phyloP scores from a whole-genome alignment of 2,888 invertebrate species.

The Epistrophella euchroma region DNA sequence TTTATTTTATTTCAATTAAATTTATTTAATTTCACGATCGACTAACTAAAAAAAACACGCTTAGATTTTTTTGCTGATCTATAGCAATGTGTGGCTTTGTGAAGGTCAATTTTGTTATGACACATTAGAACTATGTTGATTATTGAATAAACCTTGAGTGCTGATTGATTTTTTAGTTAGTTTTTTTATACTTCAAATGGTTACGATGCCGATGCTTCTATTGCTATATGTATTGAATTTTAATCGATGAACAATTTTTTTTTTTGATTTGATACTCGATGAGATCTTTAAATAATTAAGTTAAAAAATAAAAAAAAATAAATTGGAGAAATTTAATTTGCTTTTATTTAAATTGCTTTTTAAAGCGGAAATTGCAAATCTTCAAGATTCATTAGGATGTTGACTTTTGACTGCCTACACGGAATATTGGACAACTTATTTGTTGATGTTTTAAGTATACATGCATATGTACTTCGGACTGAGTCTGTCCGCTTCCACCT shows the following conservation, averaged over 20 bases:
- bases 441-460: not conserved
- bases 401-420: not conserved
- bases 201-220: not conserved
- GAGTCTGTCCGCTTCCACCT: too few relatives aligned
- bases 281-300: not conserved
- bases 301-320: not conserved
- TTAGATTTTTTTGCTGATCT: conserved; percentile 23
- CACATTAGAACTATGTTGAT: conserved; percentile 67
- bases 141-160: conserved; percentile 63
- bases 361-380: not conserved
- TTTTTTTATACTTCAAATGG: conserved; percentile 19
- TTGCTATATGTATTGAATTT: not conserved
- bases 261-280: not conserved
- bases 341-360: not conserved
- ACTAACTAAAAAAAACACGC: conserved; percentile 35
- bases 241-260: not conserved
- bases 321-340: not conserved
- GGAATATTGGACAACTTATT: too few relatives aligned
- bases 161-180: conserved; percentile 44
- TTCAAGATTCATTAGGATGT: not conserved
- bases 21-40: conserved; percentile 23
- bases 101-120: conserved; percentile 67
- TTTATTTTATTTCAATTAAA: conserved; percentile 8
- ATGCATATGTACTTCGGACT: too few relatives aligned
- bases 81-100: conserved; percentile 3